Evolutionary conservation across 1,140 invertebrate genomes (phyloP).

Genomic region (Manduca sexta): DNA sequence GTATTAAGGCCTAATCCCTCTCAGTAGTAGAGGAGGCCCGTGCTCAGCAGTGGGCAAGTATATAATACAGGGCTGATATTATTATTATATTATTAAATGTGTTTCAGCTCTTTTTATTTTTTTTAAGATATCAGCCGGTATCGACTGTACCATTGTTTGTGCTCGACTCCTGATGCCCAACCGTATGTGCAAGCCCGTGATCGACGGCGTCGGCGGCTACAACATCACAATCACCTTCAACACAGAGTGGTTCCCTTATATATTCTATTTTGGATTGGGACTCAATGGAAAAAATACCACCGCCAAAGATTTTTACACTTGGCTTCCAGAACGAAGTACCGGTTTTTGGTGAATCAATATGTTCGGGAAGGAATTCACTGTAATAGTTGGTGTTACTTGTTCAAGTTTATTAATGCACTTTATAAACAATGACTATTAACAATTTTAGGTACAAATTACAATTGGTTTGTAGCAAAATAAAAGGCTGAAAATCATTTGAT

Average conservation of each 20-base stretch:
- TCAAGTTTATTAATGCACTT: too few species aligned
- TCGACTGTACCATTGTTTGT: constrained; percentile 48
- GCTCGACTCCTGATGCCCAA: constrained; percentile 47
- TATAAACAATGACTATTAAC: too few species aligned
- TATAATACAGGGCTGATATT: too few species aligned
- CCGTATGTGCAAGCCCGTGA: constrained; percentile 26
- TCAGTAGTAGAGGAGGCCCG: too few species aligned
- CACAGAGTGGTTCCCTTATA: constrained; percentile 48
- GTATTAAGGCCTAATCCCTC: too few species aligned
- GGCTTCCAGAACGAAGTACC: constrained; percentile 30
- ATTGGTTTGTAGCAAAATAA: too few species aligned
- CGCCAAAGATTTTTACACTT: constrained; percentile 22
- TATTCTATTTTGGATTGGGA: constrained; percentile 42
- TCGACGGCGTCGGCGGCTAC: constrained; percentile 46
- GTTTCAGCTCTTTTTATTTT: too few species aligned
- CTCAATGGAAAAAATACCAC: constrained; percentile 49
- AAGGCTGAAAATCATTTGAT: too few species aligned
- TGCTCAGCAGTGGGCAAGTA: too few species aligned
- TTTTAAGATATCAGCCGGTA: constrained; percentile 52
- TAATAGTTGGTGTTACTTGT: too few species aligned
- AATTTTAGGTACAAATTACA: too few species aligned
- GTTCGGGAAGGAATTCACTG: background rate
- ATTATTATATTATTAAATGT: too few species aligned
- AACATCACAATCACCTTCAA: constrained; percentile 41
- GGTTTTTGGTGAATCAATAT: constrained; percentile 31